Base-by-base conservation (phyloP, 2,888 invertebrate genomes). In the Chymomyza amoena region DNA sequence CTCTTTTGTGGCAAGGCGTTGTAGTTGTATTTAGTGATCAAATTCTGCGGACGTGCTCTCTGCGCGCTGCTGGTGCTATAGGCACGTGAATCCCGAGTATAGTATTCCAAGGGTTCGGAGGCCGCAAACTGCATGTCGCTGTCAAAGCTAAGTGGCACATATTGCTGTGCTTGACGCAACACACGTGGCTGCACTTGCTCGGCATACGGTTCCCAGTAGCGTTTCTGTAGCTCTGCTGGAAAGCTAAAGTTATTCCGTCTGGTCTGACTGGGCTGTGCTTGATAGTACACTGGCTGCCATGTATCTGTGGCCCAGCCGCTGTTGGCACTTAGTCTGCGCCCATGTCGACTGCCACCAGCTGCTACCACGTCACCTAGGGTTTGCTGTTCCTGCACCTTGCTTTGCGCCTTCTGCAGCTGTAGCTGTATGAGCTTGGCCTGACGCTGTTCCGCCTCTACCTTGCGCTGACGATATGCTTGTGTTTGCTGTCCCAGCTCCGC, bases 11-110 rank as follows among this genome's bases (percentile, higher is more conserved):
- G 80, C 57, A 79, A 25, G 28, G 67, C 36, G 28, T 88, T 80
- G 72, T 81, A 90, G 70, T 80, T 89, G 59, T 89, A 79, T 61
- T 90, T 90, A 18, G 89, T 90, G 4, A 90, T 85, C 20, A 90
- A 69, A 63, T 89, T 89, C 64, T 84, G 79, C 0, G 90, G 89
- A 16, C 80, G 80, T 0, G 75, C 61, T 7, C 83, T 54, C 4
- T 73, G 74, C 0, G 69, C 74, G 15, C 69, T 73, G 9, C 32
- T 72, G 25, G 66, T 68, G 9, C 70, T 59, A 56, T 81, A 86
- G 50, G 75, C 73, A 3, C 88, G 87, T 1, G 73, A 69, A n/a
- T 82, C 78, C 5, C 86, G 36, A 25, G 70, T 72, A 5, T 67
- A 68, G 25, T 81, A 78, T 16, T 78, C 78, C 18, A 78, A 16